phyloP scores from a whole-genome alignment of 1,140 invertebrate species.

The Caenorhabditis latens region DNA sequence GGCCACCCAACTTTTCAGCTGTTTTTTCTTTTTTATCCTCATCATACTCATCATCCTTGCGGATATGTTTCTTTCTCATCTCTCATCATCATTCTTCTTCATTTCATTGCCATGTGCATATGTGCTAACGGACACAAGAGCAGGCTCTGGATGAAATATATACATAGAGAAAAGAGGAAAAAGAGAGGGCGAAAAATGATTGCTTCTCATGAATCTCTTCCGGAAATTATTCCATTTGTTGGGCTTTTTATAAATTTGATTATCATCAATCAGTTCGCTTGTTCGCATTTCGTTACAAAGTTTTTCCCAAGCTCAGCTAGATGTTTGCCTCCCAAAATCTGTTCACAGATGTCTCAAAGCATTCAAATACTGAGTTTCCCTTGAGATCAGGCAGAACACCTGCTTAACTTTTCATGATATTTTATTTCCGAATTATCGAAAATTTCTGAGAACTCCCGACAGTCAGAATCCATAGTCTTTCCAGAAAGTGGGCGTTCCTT shows the following conservation, averaged over 20 bases:
- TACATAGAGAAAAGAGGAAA: not conserved
- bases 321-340: not conserved
- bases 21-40: not conserved
- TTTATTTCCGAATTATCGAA: no score
- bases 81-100: constrained; percentile 11
- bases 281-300: not conserved
- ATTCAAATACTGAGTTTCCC: no score
- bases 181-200: not conserved
- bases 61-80: constrained; percentile 18
- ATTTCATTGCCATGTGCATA: constrained; percentile 52
- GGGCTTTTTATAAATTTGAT: not conserved
- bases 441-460: no score
- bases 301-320: not conserved
- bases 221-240: constrained; percentile 27
- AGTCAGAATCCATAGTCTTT: no score
- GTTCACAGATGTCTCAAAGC: no score
- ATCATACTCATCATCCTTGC: not conserved
- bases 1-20: constrained; percentile 34
- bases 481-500: no score
- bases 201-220: constrained; percentile 13
- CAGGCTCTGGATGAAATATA: not conserved
- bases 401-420: no score
- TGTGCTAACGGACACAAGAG: constrained; percentile 47
- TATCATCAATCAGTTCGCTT: constrained; percentile 47
- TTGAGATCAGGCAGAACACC: no score